Conservation (phyloP, 1,140 invertebrate genomes). For the Diuraphis noxia region DNA sequence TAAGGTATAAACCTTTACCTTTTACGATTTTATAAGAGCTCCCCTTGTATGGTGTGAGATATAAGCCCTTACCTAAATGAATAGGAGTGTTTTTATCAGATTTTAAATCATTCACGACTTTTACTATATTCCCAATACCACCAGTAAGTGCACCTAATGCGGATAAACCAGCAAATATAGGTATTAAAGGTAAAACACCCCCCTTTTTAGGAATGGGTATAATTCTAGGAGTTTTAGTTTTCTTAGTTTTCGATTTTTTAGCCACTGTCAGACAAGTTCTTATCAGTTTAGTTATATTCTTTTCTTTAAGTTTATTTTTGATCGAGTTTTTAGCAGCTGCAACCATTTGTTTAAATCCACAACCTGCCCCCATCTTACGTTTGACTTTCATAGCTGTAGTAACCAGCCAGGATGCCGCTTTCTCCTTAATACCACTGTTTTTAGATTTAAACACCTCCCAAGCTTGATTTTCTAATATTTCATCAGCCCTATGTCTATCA, state of each 20-base stretch:
- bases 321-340: background rate
- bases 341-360: background rate
- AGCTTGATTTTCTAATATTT: background rate
- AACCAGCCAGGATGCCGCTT: slow-evolving; percentile 57
- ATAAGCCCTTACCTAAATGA: background rate
- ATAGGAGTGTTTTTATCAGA: background rate
- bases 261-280: background rate
- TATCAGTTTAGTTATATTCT: background rate
- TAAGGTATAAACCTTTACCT: background rate
- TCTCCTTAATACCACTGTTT: slow-evolving; percentile 59
- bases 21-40: too few species aligned
- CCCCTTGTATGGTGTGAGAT: too few species aligned
- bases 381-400: slow-evolving; percentile 59
- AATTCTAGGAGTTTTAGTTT: background rate
- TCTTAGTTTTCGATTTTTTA: background rate
- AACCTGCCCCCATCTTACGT: slow-evolving; percentile 58
- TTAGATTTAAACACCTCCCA: slow-evolving; percentile 59
- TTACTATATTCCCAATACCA: background rate
- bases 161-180: background rate
- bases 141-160: background rate
- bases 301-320: background rate
- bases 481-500: too few species aligned
- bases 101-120: background rate
- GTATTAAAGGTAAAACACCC: background rate
- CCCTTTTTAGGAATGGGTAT: background rate